These are phyloP conservation scores for Dicrostonyx torquatus DNA, from an alignment of 2,797 vertebrate species.

Conservation along the genomic window DNA sequence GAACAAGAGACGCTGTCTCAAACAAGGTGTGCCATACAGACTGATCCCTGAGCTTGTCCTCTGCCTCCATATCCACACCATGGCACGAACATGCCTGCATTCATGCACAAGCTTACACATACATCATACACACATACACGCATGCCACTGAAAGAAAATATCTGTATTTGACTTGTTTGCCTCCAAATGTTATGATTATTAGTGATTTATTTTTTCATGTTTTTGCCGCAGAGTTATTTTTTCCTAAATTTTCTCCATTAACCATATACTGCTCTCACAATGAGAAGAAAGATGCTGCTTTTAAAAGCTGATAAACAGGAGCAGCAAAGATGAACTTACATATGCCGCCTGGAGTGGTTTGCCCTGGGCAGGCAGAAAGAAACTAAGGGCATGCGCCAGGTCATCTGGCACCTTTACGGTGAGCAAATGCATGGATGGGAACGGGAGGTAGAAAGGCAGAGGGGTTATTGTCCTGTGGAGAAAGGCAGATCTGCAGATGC, in stretches of 20 bases:
- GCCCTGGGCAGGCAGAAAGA: not conserved
- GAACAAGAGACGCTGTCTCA: not conserved
- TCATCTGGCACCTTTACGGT: not conserved
- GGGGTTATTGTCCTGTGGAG: not conserved
- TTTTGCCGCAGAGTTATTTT: not conserved
- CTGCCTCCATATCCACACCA: not conserved
- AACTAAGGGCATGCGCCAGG: not conserved
- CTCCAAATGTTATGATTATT: not conserved
- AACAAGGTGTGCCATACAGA: not conserved
- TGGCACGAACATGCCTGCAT: not conserved
- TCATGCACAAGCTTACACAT: not conserved
- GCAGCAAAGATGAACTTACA: not conserved
- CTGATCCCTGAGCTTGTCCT: not conserved
- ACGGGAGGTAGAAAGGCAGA: not conserved
- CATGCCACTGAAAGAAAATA: not conserved
- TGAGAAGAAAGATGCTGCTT: not conserved
- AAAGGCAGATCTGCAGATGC: not conserved
- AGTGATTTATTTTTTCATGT: not conserved
- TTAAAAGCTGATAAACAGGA: not conserved
- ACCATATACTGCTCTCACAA: not conserved
- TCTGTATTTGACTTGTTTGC: not conserved
- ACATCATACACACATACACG: not conserved
- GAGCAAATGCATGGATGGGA: not conserved
- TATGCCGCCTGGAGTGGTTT: not conserved
- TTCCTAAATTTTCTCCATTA: not conserved